Conservation (phyloP, 1,140 invertebrate genomes). For the Drosophila pruinosa region DNA sequence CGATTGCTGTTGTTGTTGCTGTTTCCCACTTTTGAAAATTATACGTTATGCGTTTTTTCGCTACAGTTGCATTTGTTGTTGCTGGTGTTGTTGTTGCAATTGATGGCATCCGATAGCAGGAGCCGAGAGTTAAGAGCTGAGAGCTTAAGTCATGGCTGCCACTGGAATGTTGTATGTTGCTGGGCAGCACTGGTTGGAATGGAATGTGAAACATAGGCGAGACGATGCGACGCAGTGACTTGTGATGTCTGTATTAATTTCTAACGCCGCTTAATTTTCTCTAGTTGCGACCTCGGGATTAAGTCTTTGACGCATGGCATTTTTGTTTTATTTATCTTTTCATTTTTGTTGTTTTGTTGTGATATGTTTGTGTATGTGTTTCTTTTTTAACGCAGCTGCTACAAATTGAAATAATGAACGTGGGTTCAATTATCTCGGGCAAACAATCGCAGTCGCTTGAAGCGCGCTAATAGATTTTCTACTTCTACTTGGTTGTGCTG, state of each 20-base stretch:
- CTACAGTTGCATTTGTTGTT: conserved; percentile 38
- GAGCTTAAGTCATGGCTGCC: conserved; percentile 34
- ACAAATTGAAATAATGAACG: conserved; percentile 78
- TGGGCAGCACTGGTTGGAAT: neutral
- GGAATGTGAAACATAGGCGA: conserved; percentile 35
- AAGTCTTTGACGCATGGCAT: conserved; percentile 38
- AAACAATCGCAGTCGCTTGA: conserved; percentile 68
- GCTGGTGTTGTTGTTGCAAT: conserved; percentile 60
- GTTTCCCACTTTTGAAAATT: conserved; percentile 79
- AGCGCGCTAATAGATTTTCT: conserved; percentile 80
- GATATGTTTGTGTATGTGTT: neutral
- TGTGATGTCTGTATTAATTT: conserved; percentile 71
- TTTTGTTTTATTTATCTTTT: conserved; percentile 10
- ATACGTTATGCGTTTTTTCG: conserved; percentile 66
- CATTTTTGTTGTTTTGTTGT: conserved; percentile 2
- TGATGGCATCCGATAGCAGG: conserved; percentile 78
- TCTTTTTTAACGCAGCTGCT: conserved; percentile 32
- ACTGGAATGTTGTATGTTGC: neutral
- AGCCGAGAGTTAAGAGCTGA: conserved; percentile 38
- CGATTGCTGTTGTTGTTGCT: conserved; percentile 43
- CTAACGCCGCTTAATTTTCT: conserved; percentile 78
- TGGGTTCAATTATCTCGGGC: conserved; percentile 78
- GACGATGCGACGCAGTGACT: neutral
- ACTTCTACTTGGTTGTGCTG: conserved; percentile 34
- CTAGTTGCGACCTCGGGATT: conserved; percentile 38